Base-by-base conservation (phyloP, 2,797 vertebrate genomes). In the Remorina albescens region DNA sequence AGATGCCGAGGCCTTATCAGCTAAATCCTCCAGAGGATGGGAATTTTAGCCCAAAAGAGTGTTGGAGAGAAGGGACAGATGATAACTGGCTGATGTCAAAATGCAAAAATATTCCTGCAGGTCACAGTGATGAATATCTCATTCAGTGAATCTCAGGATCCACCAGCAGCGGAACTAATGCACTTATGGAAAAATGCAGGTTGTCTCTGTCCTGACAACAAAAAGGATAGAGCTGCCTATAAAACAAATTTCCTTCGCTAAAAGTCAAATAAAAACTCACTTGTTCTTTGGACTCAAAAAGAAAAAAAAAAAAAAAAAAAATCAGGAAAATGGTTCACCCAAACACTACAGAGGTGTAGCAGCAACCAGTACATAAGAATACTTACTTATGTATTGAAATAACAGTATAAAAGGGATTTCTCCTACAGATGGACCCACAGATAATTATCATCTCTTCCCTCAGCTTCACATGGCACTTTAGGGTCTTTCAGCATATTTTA, bases 51-150 rank as follows among this genome's bases (percentile, higher is more conserved):
- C 41, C 6, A 28, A 21, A 30, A 66, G 42, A 28, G 51, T 39
- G 46, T 19, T 41, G 28, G 25, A 70, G 44, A 63, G 82, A 70
- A 70, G 54, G 67, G 26, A 71, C 26, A 74, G 39, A 62, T 79
- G 63, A 58, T 66, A 71, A 70, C 60, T 34, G 32, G 79, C 19
- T 30, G 26, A 50, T 1, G 30, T 74, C 34, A 82, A 78, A 59
- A 58, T 67, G 76, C 77, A 69, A 80, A 70, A 82, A 71, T 46
- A 74, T 50, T 65, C 46, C 57, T 53, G 55, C 41, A 67, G 61
- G 71, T 82, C 60, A 44, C 26, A 37, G 26, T 5, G 47, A 82
- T 85, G 69, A 21, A 78, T 74, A 74, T 86, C 66, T 82, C 67
- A 71, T 76, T 67, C 69, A 44, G 12, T 36, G 37, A 68, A 74